Percentiles rank a stretch among this genome's conserved stretches.
These are phyloP conservation scores for Dioctria rufipes DNA, from an alignment of 2,888 invertebrate genomes.

Conservation along the genomic window DNA sequence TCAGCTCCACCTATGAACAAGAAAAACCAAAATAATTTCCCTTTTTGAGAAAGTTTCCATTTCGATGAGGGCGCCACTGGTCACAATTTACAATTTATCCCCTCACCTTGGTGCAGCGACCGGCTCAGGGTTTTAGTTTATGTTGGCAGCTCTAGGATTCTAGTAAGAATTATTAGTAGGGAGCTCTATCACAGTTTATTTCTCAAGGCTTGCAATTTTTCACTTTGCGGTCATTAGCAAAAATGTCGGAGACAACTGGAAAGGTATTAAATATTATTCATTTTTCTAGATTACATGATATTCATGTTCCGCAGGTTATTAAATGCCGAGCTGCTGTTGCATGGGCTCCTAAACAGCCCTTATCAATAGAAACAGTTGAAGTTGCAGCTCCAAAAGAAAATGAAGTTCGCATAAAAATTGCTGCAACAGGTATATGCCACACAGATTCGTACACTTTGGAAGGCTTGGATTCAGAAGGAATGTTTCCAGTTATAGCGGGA, in stretches of 20 bases:
- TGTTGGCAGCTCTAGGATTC: too few species aligned
- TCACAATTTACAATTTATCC: too few species aligned
- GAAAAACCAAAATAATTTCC: too few species aligned
- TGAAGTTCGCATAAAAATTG: slow-evolving; percentile 89
- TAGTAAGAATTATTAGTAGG: too few species aligned
- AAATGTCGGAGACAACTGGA: slow-evolving; percentile 22
- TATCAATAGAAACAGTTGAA: slow-evolving; percentile 91
- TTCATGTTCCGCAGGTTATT: slow-evolving; percentile 78
- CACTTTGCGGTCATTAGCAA: too few species aligned
- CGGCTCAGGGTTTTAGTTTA: too few species aligned
- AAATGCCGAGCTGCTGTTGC: slow-evolving; percentile 96
- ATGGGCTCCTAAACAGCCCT: slow-evolving; percentile 92
- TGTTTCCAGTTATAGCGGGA: slow-evolving; percentile 93
- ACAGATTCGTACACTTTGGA: slow-evolving; percentile 93
- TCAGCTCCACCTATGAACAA: too few species aligned
- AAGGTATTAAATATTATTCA: background rate
- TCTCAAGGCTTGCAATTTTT: too few species aligned
- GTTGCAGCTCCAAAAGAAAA: slow-evolving; percentile 95
- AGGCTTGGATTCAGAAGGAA: slow-evolving; percentile 91
- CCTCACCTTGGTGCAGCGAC: too few species aligned
- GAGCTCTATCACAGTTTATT: too few species aligned
- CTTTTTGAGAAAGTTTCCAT: too few species aligned
- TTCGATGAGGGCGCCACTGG: too few species aligned
- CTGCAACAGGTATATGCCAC: slow-evolving; percentile 89
- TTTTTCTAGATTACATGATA: background rate